Evolutionary conservation across 2,888 invertebrate genomes (phyloP).

Genomic region (Lissocephala sabroskyi): DNA sequence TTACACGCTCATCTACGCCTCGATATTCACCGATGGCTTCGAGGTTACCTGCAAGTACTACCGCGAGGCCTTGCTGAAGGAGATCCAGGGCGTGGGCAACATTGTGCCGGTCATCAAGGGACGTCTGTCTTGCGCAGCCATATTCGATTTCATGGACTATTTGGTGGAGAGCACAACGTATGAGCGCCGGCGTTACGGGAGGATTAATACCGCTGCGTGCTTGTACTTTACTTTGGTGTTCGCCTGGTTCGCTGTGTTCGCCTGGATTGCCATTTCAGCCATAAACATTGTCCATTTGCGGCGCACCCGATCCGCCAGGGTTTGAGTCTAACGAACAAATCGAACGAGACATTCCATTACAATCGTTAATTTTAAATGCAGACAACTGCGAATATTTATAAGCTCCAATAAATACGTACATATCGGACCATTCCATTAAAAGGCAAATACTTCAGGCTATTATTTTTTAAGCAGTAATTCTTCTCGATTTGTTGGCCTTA

Average conservation of each 20-base stretch:
- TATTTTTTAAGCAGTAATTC: no score
- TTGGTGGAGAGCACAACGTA: conserved; percentile 79
- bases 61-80: conserved; percentile 78
- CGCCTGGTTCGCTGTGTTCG: conserved; percentile 77
- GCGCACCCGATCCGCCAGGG: conserved; percentile 60
- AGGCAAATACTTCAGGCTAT: no score
- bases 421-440: no score
- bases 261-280: conserved; percentile 75
- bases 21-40: conserved; percentile 82
- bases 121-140: conserved; percentile 81
- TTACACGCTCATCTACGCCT: conserved; percentile 80
- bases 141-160: conserved; percentile 89
- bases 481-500: no score
- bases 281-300: conserved; percentile 75
- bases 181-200: conserved; percentile 77
- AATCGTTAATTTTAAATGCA: conserved; percentile 21
- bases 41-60: conserved; percentile 84
- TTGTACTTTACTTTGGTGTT: conserved; percentile 78
- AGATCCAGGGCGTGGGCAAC: conserved; percentile 70
- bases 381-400: conserved; percentile 35
- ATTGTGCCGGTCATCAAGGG: conserved; percentile 71
- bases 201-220: conserved; percentile 82
- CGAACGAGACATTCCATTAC: conserved; percentile 13
- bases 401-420: conserved; percentile 18
- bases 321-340: conserved; percentile 32